Evolutionary conservation across 2,797 vertebrate genomes (phyloP), one percentile per base, ranked within the genome.

Genomic region (Rhincodon typus): DNA sequence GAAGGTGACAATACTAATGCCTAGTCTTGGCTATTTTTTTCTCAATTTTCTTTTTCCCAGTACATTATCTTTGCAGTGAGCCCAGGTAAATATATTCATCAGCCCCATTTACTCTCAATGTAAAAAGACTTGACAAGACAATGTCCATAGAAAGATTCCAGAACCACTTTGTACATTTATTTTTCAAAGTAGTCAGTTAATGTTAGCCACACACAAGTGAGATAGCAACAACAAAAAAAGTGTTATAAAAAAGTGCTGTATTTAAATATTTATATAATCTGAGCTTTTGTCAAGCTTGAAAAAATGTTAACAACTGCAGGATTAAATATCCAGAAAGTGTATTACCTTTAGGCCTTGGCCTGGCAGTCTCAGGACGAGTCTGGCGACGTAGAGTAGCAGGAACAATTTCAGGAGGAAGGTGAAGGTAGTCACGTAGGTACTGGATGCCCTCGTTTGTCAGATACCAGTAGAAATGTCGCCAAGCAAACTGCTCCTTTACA

Each of bases 391-490:
- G 97, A 53, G 99, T 99, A 53, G 99, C 99, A 0, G 99, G 99
- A 95, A 99, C 99, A 0, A 99, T 99, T 97, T 99, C 99, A 0
- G 99, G 99, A 79, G 99, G 99, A 25, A 99, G 98, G 96, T 99
- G 99, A 10, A 99, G 98, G 97, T 99, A 99, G 97, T 99, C 99
- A 0, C 99, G 98, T 97, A 99, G 98, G 96, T 99, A 99, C 98
- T 99, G 99, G 97, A 99, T 99, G 84, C 99, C 99, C 97, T 99
- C 99, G 3, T 99, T 99, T 97, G 99, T 99, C 96, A 99, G 98
- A 96, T 99, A 99, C 99, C 99, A 99, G 97, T 99, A 99, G 96
- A 99, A 99, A 96, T 99, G 99, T 96, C 99, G 99, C 99, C 99
- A 99, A 15, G 99, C 99, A 97, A 99, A 99, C 98, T 99, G 99